A percentile compares a stretch with the other conserved stretches of the same genome.
phyloP scores from a whole-genome alignment of 2,113 vertebrate genomes.

The Rattus rattus region DNA sequence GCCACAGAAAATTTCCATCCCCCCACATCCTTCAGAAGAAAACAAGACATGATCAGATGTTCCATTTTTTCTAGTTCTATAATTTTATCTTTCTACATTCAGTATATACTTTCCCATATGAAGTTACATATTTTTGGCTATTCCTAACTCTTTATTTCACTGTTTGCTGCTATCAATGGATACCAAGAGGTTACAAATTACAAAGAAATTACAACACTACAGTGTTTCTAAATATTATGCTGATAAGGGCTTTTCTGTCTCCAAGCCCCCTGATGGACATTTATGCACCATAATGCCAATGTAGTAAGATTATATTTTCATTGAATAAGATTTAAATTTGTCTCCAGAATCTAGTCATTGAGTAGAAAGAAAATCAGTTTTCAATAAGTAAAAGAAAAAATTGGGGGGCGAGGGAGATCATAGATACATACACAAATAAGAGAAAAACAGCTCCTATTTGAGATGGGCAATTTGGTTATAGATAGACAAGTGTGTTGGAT shows the following conservation, averaged over 20 bases:
- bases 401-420: background rate
- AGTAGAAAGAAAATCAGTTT: background rate
- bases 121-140: background rate
- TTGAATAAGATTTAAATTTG: background rate
- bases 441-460: background rate
- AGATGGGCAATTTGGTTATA: background rate
- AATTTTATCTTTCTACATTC: background rate
- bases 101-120: background rate
- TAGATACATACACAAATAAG: background rate
- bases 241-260: background rate
- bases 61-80: background rate
- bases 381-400: background rate
- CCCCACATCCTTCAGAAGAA: background rate
- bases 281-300: background rate
- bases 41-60: conserved; percentile 8
- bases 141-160: background rate
- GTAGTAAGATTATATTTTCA: background rate
- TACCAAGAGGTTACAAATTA: background rate
- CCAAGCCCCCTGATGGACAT: background rate
- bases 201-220: background rate
- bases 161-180: conserved; percentile 5
- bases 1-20: background rate
- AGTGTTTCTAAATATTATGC: background rate
- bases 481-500: background rate
- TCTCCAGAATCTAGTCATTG: background rate